Conservation (phyloP, 2,888 invertebrate genomes). For the Heliconius ethilla region DNA sequence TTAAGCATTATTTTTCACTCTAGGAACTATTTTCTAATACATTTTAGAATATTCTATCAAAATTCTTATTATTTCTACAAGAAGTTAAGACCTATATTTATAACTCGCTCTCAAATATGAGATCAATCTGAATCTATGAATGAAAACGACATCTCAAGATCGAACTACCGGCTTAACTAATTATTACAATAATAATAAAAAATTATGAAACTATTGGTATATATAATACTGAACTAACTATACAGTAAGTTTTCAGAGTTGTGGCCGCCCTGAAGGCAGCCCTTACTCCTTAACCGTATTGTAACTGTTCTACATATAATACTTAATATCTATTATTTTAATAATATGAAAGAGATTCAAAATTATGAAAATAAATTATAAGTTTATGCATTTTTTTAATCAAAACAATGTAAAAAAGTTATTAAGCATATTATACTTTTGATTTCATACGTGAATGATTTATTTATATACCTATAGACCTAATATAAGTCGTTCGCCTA, state of each 20-base stretch:
- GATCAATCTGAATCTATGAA: no score
- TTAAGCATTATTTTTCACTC: background rate
- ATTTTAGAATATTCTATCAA: background rate
- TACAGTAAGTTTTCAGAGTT: no score
- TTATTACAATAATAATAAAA: background rate
- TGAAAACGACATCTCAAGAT: no score
- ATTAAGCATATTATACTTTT: no score
- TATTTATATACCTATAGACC: no score
- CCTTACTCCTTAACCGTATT: no score
- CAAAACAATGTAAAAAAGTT: no score
- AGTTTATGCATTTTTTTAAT: background rate
- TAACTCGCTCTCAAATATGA: no score
- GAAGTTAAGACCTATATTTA: background rate
- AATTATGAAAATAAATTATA: background rate
- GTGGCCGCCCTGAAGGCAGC: no score
- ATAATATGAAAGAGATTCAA: background rate
- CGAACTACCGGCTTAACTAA: background rate
- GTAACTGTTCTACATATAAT: no score
- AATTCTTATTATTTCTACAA: background rate
- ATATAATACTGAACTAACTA: conserved; percentile 6
- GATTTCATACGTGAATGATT: no score
- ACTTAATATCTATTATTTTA: background rate
- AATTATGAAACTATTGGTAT: background rate
- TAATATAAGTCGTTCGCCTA: no score
- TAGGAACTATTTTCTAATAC: conserved; percentile 13